A percentile compares a stretch with the other conserved stretches of the same genome.
Evolutionary conservation across 2,797 vertebrate species (phyloP).

Genomic region (Cossypha caffra): DNA sequence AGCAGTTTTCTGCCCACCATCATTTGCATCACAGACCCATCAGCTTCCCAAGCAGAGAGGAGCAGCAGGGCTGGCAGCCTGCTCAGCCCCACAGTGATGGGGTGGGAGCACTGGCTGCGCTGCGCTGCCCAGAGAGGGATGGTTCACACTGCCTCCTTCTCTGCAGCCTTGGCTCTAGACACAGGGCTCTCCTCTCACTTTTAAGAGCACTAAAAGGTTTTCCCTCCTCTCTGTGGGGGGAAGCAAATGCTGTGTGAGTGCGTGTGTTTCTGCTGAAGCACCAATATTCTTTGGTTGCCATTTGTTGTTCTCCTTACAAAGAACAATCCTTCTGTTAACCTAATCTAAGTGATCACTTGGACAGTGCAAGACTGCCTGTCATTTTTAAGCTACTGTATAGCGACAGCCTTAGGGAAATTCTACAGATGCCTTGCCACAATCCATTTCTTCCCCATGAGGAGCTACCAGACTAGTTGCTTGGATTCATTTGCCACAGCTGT

Average conservation of each 20-base stretch:
- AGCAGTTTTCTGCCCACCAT: not conserved
- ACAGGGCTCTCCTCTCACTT: not conserved
- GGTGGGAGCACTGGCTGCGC: not conserved
- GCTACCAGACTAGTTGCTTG: not conserved
- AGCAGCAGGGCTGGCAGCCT: not conserved
- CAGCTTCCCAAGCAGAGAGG: not conserved
- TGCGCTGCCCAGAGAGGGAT: not conserved
- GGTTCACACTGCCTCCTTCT: not conserved
- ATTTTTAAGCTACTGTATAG: not conserved
- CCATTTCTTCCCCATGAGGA: conserved; percentile 46
- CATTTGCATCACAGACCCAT: not conserved
- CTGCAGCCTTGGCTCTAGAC: not conserved
- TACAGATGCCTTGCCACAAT: conserved; percentile 60
- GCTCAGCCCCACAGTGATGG: not conserved
- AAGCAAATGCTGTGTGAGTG: not conserved
- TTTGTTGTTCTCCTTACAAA: not conserved
- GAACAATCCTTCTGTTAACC: not conserved
- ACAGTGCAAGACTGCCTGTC: not conserved
- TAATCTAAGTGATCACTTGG: not conserved
- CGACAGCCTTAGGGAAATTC: conserved; percentile 31
- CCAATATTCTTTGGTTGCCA: not conserved
- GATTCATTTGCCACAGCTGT: conserved; percentile 37
- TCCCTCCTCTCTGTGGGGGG: not conserved
- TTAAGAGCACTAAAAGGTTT: conserved; percentile 43
- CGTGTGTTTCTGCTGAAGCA: not conserved